A percentile compares a stretch with the other conserved stretches of the same genome.
Evolutionary conservation across 2,888 invertebrate genomes (phyloP).

Genomic region (Rhagonycha lutea): DNA sequence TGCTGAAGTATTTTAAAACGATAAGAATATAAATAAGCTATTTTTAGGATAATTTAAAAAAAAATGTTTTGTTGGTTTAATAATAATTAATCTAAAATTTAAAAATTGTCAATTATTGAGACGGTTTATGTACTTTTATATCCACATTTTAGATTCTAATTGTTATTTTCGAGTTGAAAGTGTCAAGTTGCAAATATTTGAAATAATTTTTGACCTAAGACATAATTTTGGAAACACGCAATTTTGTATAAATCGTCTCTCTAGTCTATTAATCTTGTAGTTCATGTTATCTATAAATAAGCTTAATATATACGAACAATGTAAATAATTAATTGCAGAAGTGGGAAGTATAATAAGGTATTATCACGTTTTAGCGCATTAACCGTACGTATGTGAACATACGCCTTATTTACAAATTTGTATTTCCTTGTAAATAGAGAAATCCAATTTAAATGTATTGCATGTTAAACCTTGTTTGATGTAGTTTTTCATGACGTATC

Average conservation of each 20-base stretch:
- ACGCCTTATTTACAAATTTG: neutral
- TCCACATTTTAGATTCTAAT: no score
- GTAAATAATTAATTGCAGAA: neutral
- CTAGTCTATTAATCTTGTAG: neutral
- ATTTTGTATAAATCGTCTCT: neutral
- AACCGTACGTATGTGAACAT: neutral
- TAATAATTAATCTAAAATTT: no score
- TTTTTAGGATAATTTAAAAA: no score
- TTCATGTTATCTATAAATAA: neutral
- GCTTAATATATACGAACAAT: neutral
- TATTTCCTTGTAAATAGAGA: neutral
- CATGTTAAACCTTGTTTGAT: neutral
- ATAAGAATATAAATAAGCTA: no score
- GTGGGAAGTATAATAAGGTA: neutral
- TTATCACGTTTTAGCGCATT: neutral
- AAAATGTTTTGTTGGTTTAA: no score
- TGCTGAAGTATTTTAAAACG: neutral
- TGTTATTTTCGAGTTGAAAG: no score
- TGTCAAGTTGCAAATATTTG: neutral
- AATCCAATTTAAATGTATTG: neutral
- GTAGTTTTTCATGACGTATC: neutral
- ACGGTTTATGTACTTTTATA: no score
- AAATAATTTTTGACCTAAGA: neutral
- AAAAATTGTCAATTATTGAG: no score
- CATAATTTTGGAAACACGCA: neutral